These are phyloP conservation scores for Percopsis transmontana DNA, from an alignment of 2,113 vertebrate species.

Conservation along the genomic window DNA sequence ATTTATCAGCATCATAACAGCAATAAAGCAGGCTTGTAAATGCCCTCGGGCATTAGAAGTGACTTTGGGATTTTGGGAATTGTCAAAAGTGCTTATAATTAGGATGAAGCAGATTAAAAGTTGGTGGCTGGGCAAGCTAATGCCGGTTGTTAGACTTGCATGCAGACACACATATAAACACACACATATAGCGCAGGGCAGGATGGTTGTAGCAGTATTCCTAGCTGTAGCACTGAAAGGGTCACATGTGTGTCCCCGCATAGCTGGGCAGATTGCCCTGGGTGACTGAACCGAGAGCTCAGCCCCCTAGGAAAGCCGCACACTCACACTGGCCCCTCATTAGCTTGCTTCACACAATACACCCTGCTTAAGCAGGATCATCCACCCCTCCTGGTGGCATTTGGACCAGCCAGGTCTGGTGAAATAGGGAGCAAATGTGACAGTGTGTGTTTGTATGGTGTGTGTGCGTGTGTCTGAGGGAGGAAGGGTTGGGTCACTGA, in stretches of 20 bases:
- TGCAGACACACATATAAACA: constrained; percentile 13
- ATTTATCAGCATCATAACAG: constrained; percentile 67
- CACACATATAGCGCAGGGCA: not conserved
- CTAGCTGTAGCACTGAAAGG: constrained; percentile 46
- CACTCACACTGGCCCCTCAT: constrained; percentile 52
- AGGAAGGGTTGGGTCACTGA: not conserved
- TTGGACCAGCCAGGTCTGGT: constrained; percentile 61
- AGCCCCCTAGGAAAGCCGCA: constrained; percentile 43
- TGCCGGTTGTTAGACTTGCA: constrained; percentile 29
- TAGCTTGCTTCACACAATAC: constrained; percentile 73
- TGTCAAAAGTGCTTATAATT: constrained; percentile 66
- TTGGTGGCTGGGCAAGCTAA: constrained; percentile 30
- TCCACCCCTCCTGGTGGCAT: constrained; percentile 65
- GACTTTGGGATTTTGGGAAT: constrained; percentile 67
- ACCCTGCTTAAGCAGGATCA: constrained; percentile 67
- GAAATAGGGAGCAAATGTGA: constrained; percentile 27
- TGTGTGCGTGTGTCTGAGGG: not conserved
- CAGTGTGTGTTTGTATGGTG: constrained; percentile 16
- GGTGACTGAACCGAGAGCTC: constrained; percentile 50
- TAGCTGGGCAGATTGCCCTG: constrained; percentile 61
- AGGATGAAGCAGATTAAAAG: constrained; percentile 58
- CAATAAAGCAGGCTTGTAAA: constrained; percentile 59
- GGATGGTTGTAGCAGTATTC: constrained; percentile 53
- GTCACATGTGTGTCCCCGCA: constrained; percentile 66
- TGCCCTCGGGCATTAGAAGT: constrained; percentile 43